Evolutionary conservation across 2,888 invertebrate genomes (phyloP).

Genomic region (Aspidiotus destructor): DNA sequence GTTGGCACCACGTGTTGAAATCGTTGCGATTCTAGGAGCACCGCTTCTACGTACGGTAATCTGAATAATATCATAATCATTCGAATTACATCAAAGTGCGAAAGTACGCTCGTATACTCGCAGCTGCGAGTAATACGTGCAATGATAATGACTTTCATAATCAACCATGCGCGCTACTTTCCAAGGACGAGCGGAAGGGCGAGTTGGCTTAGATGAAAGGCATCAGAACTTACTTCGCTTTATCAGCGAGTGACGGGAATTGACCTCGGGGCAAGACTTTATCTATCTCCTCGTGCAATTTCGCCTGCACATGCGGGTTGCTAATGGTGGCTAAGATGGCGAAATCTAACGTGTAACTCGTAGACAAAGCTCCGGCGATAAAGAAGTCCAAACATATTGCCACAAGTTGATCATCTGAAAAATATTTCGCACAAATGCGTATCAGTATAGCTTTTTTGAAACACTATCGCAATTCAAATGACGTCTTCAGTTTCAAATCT

Average conservation of each 20-base stretch:
- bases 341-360: conserved; percentile 53
- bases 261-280: conserved; percentile 28
- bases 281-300: conserved; percentile 43
- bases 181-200: too few relatives aligned
- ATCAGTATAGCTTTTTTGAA: background rate
- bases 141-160: too few relatives aligned
- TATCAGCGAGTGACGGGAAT: conserved; percentile 45
- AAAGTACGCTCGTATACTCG: too few relatives aligned
- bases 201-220: too few relatives aligned
- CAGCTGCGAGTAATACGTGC: too few relatives aligned
- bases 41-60: conserved; percentile 49
- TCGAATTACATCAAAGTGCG: too few relatives aligned
- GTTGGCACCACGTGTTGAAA: conserved; percentile 45
- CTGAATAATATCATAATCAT: conserved; percentile 38
- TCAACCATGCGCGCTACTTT: too few relatives aligned
- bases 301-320: conserved; percentile 50
- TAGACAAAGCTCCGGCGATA: conserved; percentile 57
- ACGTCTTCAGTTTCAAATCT: too few relatives aligned
- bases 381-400: conserved; percentile 59
- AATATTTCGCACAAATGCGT: background rate
- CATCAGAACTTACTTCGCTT: conserved; percentile 42
- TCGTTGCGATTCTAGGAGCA: conserved; percentile 47
- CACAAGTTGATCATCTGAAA: conserved; percentile 52
- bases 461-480: too few relatives aligned
- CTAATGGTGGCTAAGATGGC: conserved; percentile 52